A percentile compares a stretch with the other conserved stretches of the same genome.
phyloP scores from a whole-genome alignment of 2,797 vertebrate species.

The Trichosurus vulpecula region DNA sequence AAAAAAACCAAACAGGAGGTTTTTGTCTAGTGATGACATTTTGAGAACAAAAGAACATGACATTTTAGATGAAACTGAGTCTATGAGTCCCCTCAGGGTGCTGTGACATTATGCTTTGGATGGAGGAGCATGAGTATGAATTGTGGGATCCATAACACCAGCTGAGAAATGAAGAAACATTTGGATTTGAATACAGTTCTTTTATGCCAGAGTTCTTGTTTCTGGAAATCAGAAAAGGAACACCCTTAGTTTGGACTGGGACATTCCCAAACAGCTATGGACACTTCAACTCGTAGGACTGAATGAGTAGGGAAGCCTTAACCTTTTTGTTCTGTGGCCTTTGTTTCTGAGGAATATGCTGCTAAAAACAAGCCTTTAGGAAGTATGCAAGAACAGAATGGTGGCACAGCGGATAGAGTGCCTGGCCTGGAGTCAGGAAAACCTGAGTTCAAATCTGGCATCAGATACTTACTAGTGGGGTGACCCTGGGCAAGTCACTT shows the following conservation, averaged over 20 bases:
- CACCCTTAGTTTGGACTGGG: not conserved
- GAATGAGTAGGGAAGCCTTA: not conserved
- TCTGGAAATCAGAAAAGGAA: not conserved
- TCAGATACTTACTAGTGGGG: no score
- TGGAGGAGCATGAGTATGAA: not conserved
- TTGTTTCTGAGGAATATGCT: not conserved
- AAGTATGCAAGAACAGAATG: not conserved
- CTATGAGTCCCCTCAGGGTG: slow-evolving; percentile 35
- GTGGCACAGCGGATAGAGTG: not conserved
- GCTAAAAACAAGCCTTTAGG: not conserved
- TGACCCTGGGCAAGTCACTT: no score
- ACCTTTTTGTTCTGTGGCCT: not conserved
- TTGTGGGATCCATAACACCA: slow-evolving; percentile 9
- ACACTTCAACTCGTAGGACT: not conserved
- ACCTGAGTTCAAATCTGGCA: not conserved
- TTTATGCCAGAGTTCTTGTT: not conserved
- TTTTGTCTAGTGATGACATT: slow-evolving; percentile 61
- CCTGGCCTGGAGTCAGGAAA: not conserved
- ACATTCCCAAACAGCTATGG: slow-evolving; percentile 3
- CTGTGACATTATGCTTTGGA: slow-evolving; percentile 54
- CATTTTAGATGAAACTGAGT: slow-evolving; percentile 28
- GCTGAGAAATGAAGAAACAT: not conserved
- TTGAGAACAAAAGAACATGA: slow-evolving; percentile 55
- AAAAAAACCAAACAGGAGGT: slow-evolving; percentile 48
- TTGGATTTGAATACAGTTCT: slow-evolving; percentile 12